A percentile compares a stretch with the other conserved stretches of the same genome.
Conservation (phyloP, 2,113 vertebrate genomes). For the Raja brachyura region DNA sequence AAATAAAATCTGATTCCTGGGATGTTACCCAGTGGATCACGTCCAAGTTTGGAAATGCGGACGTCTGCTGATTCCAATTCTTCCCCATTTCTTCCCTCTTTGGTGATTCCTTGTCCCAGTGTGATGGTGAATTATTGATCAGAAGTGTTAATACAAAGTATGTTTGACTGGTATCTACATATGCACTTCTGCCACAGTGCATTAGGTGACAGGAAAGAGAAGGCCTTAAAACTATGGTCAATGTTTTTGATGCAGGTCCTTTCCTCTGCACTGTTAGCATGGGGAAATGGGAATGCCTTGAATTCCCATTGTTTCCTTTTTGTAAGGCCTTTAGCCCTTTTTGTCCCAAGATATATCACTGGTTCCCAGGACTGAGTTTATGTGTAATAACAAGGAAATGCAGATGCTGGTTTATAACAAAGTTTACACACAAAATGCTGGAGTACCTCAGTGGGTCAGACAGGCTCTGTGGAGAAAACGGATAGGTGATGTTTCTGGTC, state of each 20-base stretch:
- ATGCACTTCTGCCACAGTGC: not conserved
- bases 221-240: not conserved
- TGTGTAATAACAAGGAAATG: too few relatives aligned
- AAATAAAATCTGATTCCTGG: not conserved
- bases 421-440: too few relatives aligned
- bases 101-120: not conserved
- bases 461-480: too few relatives aligned
- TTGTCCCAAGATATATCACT: not conserved
- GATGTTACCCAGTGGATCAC: not conserved
- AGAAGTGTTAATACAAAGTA: not conserved
- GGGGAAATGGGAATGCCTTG: not conserved
- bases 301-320: not conserved
- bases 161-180: not conserved
- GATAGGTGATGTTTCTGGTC: too few relatives aligned
- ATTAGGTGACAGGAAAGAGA: not conserved
- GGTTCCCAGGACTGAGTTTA: not conserved
- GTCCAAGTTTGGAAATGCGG: not conserved
- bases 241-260: not conserved
- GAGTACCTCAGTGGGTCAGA: too few relatives aligned
- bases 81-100: not conserved
- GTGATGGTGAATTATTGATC: not conserved
- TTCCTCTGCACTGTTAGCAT: not conserved
- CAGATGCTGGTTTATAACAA: too few relatives aligned
- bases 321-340: not conserved
- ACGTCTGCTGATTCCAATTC: not conserved